phyloP scores from a whole-genome alignment of 1,140 invertebrate species.

The Globodera rostochiensis region DNA sequence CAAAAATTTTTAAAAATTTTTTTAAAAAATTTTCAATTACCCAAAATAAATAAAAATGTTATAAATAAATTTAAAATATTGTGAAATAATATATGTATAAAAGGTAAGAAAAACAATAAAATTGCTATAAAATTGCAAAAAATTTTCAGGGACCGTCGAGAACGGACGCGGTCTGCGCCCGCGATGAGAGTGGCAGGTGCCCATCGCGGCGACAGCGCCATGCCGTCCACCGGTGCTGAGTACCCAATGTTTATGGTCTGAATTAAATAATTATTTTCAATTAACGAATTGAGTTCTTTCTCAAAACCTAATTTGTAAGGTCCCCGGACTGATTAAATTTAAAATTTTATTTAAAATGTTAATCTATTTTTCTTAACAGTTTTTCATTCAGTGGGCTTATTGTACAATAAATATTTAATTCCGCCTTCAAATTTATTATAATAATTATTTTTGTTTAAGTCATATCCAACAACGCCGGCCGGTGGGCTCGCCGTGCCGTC shows the following conservation, averaged over 20 bases:
- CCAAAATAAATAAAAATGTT: not conserved
- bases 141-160: slow-evolving; percentile 23
- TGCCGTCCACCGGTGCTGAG: slow-evolving; percentile 32
- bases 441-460: not conserved
- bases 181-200: slow-evolving; percentile 11
- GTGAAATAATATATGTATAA: too few relatives aligned
- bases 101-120: not conserved
- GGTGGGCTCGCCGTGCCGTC: slow-evolving; percentile 47
- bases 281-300: not conserved
- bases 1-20: not conserved
- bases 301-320: not conserved
- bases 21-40: too few relatives aligned
- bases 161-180: slow-evolving; percentile 21
- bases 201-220: slow-evolving; percentile 12
- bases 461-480: slow-evolving; percentile 57
- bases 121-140: not conserved
- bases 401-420: too few relatives aligned
- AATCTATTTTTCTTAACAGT: slow-evolving; percentile 40
- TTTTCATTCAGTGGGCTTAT: too few relatives aligned
- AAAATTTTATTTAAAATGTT: not conserved
- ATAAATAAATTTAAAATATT: too few relatives aligned
- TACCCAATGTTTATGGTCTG: slow-evolving; percentile 39
- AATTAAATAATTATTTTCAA: not conserved
- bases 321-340: not conserved
- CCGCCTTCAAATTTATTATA: too few relatives aligned